Conservation (phyloP, 2,888 invertebrate species). For the Drosophila multiciliata region DNA sequence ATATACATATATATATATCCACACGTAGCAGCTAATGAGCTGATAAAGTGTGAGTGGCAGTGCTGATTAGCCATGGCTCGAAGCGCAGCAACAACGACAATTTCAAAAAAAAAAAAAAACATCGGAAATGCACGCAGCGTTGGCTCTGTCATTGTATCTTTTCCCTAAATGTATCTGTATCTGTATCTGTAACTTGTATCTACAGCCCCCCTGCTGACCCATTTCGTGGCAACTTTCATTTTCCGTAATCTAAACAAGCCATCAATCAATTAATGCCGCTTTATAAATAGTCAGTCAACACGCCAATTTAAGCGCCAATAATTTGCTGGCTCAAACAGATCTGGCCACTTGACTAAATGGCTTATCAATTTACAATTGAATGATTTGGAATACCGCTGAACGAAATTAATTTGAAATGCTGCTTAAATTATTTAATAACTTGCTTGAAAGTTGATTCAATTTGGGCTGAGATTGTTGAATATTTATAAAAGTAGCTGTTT, state of each 20-base stretch:
- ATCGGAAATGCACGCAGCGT: constrained; percentile 45
- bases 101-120: constrained; percentile 8
- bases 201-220: constrained; percentile 57
- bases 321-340: constrained; percentile 57
- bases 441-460: constrained; percentile 48
- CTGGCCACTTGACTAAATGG: constrained; percentile 39
- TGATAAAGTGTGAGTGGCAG: constrained; percentile 46
- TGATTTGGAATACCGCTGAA: constrained; percentile 56
- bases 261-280: constrained; percentile 77
- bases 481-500: not conserved
- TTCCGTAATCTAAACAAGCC: constrained; percentile 74
- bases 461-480: not conserved
- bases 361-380: constrained; percentile 61
- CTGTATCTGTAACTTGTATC: constrained; percentile 6
- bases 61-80: constrained; percentile 66
- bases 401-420: constrained; percentile 64
- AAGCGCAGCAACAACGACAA: constrained; percentile 15
- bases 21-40: constrained; percentile 48
- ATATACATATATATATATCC: constrained; percentile 3
- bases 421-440: constrained; percentile 20
- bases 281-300: constrained; percentile 54
- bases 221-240: constrained; percentile 71
- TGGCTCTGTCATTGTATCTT: constrained; percentile 43
- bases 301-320: constrained; percentile 62
- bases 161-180: constrained; percentile 14